Base-by-base conservation (phyloP, 2,888 invertebrate species). In the Machimus atricapillus region DNA sequence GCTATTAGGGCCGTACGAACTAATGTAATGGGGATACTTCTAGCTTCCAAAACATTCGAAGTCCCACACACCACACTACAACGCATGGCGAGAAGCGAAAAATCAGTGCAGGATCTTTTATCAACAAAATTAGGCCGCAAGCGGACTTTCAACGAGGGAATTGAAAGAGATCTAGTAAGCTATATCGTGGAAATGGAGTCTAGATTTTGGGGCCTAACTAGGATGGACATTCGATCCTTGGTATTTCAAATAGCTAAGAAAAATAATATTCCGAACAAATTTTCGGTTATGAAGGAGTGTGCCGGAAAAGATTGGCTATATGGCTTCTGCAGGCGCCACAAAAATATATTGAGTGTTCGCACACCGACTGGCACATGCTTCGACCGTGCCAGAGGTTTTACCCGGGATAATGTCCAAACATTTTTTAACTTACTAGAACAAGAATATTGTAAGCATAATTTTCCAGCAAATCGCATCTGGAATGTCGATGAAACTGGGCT, bases 121-220 rank as follows among this genome's bases (percentile, higher is more conserved):
- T 19, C 86, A 56, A 88, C 85, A 46, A 86, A 79, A 86, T 74
- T 89, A 86, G 87, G 81, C 66, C 83, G 87, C 23, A 88, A 88
- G 37, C 87, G 86, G 40, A 43, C 87, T 86, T 89, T 87, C 27
- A 82, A 74, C 23, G 43, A 76, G 56, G 5, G 2, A n/a, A 83
- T 85, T 46, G 87, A 77, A 58, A 78, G 40, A 34, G 52, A 79
- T n/a, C 85, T 87, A 5, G 85, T 85, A 7, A 46, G 12, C 3
- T 85, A 74, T 74, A 27, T 79, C 5, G 37, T 40, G 27, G 85
- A 85, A 43, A 87, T 87, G 43, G 76, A 73, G n/a, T 85, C 73
- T 5, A n/a, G 87, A 23, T 73, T 85, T 46, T 87, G 78, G 40
- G 66, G 87, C 3, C 66, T 87, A 73, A 87, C 85, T 19, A 85